Percentiles rank a stretch among this genome's conserved stretches.
Conservation (phyloP, 1,140 invertebrate genomes). For the Forficula auricularia region DNA sequence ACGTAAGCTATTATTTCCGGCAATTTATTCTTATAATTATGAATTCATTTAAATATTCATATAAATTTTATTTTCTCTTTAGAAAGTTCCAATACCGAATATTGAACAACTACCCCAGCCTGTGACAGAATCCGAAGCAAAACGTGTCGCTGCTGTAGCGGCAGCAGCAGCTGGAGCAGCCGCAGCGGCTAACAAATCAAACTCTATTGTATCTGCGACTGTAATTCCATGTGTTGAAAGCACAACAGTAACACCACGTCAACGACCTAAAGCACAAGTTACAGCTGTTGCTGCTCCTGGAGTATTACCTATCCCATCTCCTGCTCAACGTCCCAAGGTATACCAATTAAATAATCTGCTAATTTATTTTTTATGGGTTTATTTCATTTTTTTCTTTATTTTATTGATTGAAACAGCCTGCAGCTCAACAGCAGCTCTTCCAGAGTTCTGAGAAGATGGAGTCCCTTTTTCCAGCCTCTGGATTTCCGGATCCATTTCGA, state of each 20-base stretch:
- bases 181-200: conserved; percentile 12
- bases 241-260: conserved; percentile 69
- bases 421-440: too few relatives aligned
- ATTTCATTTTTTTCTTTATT: too few relatives aligned
- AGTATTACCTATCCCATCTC: neutral
- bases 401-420: too few relatives aligned
- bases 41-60: too few relatives aligned
- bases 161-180: conserved; percentile 21
- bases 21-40: too few relatives aligned
- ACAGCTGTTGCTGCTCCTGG: too few relatives aligned
- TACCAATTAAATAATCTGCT: too few relatives aligned
- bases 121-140: conserved; percentile 43
- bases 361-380: too few relatives aligned
- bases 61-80: conserved; percentile 9
- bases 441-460: neutral
- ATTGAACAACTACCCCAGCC: conserved; percentile 45
- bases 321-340: too few relatives aligned
- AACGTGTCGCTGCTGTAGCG: conserved; percentile 35
- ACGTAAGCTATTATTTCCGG: too few relatives aligned
- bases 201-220: conserved; percentile 21
- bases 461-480: conserved; percentile 14
- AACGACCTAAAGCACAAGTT: conserved; percentile 47
- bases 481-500: conserved; percentile 31
- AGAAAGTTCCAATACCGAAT: conserved; percentile 46
- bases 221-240: conserved; percentile 38